Evolutionary conservation across 2,113 vertebrate species (phyloP), one percentile per base, ranked within the genome.

Genomic region (Rhinichthys klamathensis): DNA sequence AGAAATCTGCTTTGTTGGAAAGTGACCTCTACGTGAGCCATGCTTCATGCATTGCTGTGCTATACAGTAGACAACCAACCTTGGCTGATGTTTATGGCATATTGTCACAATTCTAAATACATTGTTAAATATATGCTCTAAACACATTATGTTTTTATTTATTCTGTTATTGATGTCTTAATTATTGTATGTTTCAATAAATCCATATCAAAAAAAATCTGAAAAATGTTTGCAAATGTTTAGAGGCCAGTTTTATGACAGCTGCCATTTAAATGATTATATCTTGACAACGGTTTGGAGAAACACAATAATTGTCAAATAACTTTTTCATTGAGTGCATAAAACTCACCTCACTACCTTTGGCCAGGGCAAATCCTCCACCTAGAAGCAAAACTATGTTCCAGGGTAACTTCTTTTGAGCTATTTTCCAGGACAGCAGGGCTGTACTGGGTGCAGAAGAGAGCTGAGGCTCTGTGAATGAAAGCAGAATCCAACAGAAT

Each of bases 291-390:
- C 12, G 76, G 38, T 35, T 69, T 70, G 35, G 25, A 63, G 4
- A 27, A 27, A 35, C 16, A 35, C 3, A 69, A 4, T 69, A 9
- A 38, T 11, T 38, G 32, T 21, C 46, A 49, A 41, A 41, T 8
- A 8, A 41, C 7, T 32, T 60, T 63, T 73, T 65, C 35, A 81
- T 46, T n/a, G 72, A 75, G 78, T 27, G 41, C 58, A 27, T 11
- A 58, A 73, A 35, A 49, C 46, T 35, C 95, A 99, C 98, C 93
- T 98, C 96, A 0, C 97, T 98, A 87, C 97, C 98, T 91, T 96
- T 97, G 51, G 98, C 98, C 87, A 99, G 90, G 51, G 98, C 98
- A 86, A 99, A 99, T 25, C 98, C 98, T n/a, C 98, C 98, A 63
- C 98, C 98, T 23, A 99, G 95, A 61, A 99, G 97, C 89, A 99